Evolutionary conservation across 2,113 vertebrate genomes (phyloP).

Genomic region (Sylvia atricapilla): DNA sequence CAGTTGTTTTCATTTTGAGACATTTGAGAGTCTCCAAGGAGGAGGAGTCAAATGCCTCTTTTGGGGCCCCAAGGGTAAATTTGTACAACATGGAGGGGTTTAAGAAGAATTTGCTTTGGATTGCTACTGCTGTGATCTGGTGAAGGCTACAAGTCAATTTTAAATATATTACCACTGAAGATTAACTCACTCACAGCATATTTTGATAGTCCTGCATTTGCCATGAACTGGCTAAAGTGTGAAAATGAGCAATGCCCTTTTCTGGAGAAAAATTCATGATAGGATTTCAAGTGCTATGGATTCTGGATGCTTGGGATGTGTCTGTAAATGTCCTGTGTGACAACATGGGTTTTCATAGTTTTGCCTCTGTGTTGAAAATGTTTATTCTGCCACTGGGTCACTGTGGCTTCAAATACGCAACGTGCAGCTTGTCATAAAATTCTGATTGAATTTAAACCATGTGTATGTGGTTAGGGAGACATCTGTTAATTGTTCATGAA

Average conservation of each 20-base stretch:
- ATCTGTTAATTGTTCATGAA: slow-evolving; percentile 53
- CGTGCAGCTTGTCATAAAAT: slow-evolving; percentile 13
- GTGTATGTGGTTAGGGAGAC: slow-evolving; percentile 39
- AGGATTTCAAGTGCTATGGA: background rate
- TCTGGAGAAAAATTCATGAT: background rate
- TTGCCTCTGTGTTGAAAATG: background rate
- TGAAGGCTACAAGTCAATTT: background rate
- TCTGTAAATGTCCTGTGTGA: background rate
- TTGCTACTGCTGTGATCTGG: background rate
- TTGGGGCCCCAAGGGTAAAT: background rate
- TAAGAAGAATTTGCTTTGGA: background rate
- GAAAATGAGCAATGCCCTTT: background rate
- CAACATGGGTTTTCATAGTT: background rate
- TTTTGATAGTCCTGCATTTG: background rate
- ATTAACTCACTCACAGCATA: background rate
- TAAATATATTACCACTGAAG: background rate
- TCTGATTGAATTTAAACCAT: slow-evolving; percentile 30
- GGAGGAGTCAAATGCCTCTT: background rate
- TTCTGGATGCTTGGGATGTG: background rate
- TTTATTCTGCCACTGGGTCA: background rate
- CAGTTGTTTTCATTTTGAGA: background rate
- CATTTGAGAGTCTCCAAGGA: background rate
- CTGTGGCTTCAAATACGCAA: background rate
- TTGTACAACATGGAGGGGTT: background rate
- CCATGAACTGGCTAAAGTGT: background rate